Evolutionary conservation across 2,888 invertebrate species (phyloP).

Genomic region (Mayetiola destructor): DNA sequence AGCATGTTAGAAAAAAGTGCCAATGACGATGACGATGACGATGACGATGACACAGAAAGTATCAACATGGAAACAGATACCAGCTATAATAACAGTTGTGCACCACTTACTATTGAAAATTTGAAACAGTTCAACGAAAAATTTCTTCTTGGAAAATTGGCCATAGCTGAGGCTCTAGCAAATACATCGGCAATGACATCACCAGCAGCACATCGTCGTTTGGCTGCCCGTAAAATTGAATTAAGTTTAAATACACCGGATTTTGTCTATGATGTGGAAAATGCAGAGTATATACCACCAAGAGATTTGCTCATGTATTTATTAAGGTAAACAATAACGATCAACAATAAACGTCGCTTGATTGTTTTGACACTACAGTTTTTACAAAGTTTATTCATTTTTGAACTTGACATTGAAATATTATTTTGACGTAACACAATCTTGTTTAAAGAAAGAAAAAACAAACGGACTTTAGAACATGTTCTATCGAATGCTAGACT

Average conservation of each 20-base stretch:
- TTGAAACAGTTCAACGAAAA: neutral
- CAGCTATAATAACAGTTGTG: no score
- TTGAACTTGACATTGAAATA: constrained; percentile 12
- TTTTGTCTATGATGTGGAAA: constrained; percentile 22
- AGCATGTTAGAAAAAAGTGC: constrained; percentile 5
- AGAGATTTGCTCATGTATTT: constrained; percentile 46
- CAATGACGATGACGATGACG: neutral
- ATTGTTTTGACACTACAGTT: neutral
- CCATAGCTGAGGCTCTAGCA: constrained; percentile 43
- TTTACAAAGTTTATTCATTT: neutral
- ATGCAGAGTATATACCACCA: constrained; percentile 42
- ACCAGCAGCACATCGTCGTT: constrained; percentile 39
- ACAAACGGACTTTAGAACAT: no score
- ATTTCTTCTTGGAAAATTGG: constrained; percentile 23
- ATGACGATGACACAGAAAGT: neutral
- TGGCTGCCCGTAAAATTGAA: constrained; percentile 42
- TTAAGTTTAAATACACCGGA: constrained; percentile 30
- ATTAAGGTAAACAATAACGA: constrained; percentile 40
- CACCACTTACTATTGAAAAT: neutral
- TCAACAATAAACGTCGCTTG: neutral
- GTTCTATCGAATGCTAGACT: no score
- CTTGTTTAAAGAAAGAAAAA: no score
- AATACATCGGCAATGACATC: constrained; percentile 43
- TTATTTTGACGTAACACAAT: no score
- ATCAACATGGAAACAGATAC: neutral